Evolutionary conservation across 2,113 vertebrate species (phyloP).

Genomic region (Rhinoptilus africanus): DNA sequence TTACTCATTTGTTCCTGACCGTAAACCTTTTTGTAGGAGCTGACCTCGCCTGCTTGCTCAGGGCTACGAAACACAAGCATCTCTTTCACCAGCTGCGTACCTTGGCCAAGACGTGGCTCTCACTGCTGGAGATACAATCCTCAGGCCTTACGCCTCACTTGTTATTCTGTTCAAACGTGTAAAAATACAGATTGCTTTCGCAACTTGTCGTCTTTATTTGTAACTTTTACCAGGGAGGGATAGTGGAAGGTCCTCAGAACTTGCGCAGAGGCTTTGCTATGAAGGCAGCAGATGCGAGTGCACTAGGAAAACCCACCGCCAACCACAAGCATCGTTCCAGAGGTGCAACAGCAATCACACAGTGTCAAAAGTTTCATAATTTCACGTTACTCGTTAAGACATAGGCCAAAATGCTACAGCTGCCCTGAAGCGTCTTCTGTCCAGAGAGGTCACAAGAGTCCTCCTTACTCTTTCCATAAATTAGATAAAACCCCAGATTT

Average conservation of each 20-base stretch:
- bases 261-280: fast-evolving
- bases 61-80: fast-evolving
- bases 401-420: background rate
- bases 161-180: background rate
- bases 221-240: background rate
- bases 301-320: background rate
- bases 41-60: background rate
- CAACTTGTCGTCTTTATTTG: background rate
- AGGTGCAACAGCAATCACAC: background rate
- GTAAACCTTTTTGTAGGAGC: background rate
- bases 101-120: background rate
- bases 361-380: background rate
- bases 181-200: background rate
- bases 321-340: background rate
- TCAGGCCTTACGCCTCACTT: background rate
- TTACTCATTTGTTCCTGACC: background rate
- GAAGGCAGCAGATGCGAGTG: background rate
- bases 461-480: background rate
- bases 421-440: background rate
- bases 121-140: background rate
- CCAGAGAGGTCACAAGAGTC: background rate
- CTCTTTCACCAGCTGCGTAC: background rate
- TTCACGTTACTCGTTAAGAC: background rate
- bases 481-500: background rate
- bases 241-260: background rate